phyloP scores from a whole-genome alignment of 2,888 invertebrate species.

The Carcina quercana region DNA sequence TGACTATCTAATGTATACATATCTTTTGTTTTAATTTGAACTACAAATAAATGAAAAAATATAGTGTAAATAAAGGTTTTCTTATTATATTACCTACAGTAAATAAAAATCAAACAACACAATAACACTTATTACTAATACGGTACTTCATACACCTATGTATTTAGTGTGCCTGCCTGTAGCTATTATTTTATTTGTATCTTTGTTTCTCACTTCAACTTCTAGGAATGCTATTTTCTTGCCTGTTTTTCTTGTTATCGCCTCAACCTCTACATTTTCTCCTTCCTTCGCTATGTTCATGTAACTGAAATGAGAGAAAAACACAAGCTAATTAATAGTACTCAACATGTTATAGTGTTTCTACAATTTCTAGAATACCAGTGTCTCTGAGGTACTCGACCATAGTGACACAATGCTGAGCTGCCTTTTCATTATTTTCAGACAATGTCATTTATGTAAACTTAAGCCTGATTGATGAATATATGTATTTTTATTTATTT shows the following conservation, averaged over 20 bases:
- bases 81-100: too few relatives aligned
- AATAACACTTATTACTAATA: too few relatives aligned
- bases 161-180: slow-evolving; percentile 91
- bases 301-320: slow-evolving; percentile 70
- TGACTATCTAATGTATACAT: neutral
- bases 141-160: slow-evolving; percentile 38
- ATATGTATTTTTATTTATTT: too few relatives aligned
- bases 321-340: neutral
- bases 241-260: slow-evolving; percentile 84
- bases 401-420: too few relatives aligned
- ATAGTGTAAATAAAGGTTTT: too few relatives aligned
- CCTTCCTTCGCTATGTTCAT: slow-evolving; percentile 84
- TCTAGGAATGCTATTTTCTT: slow-evolving; percentile 87
- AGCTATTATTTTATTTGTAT: slow-evolving; percentile 82
- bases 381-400: too few relatives aligned
- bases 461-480: neutral
- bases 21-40: neutral
- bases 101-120: too few relatives aligned
- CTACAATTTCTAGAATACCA: too few relatives aligned
- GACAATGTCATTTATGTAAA: neutral
- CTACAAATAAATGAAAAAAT: too few relatives aligned
- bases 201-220: slow-evolving; percentile 85
- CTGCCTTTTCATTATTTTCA: too few relatives aligned
- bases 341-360: slow-evolving; percentile 1
- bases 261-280: slow-evolving; percentile 85